Conservation (phyloP, 2,888 invertebrate genomes). For the Tiphia femorata region DNA sequence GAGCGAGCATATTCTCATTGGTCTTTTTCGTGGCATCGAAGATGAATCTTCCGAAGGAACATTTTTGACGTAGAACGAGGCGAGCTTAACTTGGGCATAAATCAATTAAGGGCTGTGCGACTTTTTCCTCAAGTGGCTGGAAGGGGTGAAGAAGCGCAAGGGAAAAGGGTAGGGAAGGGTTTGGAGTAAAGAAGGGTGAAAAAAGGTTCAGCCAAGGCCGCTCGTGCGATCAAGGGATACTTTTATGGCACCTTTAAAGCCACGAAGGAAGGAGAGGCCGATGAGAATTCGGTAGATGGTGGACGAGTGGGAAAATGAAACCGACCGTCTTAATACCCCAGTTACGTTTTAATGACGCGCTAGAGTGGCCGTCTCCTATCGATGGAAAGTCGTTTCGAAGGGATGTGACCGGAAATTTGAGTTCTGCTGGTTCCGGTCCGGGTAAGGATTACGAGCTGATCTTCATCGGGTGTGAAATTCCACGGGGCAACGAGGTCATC, state of each 20-base stretch:
- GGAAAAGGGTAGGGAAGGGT: neutral
- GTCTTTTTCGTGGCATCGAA: no score
- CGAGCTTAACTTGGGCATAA: neutral
- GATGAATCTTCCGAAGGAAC: neutral
- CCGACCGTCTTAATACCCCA: constrained; percentile 36
- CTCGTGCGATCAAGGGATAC: neutral
- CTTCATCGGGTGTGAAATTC: no score
- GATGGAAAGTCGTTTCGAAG: constrained; percentile 22
- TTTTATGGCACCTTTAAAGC: constrained; percentile 1
- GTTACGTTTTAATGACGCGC: constrained; percentile 41
- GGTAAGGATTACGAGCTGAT: no score
- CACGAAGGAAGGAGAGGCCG: neutral
- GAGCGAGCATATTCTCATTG: no score
- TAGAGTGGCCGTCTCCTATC: no score
- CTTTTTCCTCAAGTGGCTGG: no score
- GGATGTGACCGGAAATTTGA: constrained; percentile 37
- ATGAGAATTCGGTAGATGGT: no score
- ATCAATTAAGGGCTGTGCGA: no score
- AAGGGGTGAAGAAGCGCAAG: neutral
- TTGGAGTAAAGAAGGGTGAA: no score
- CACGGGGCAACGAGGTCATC: no score
- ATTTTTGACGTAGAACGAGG: neutral
- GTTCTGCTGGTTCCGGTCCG: no score
- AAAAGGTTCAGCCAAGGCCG: neutral
- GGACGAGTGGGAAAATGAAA: constrained; percentile 16